Conservation (phyloP, 2,888 invertebrate species). For the Ennomos fuscantarius region DNA sequence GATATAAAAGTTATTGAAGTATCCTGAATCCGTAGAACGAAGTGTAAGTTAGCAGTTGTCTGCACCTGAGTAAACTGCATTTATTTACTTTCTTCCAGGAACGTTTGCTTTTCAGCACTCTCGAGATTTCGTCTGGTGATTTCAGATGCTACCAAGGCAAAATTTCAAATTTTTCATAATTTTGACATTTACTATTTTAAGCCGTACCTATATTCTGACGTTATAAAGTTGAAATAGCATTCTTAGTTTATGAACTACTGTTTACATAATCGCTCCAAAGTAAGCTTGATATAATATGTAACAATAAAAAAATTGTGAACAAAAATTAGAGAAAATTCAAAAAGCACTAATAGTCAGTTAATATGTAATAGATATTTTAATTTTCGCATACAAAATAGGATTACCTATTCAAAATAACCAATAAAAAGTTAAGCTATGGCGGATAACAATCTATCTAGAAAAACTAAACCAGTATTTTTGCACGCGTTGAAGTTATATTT, state of each 20-base stretch:
- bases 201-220: background rate
- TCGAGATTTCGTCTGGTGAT: conserved; percentile 25
- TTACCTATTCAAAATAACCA: background rate
- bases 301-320: too few relatives aligned
- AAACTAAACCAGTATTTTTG: too few relatives aligned
- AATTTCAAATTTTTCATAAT: conserved; percentile 16
- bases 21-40: conserved; percentile 37
- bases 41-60: conserved; percentile 50
- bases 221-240: too few relatives aligned
- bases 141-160: conserved; percentile 19
- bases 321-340: too few relatives aligned
- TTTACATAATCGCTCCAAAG: too few relatives aligned
- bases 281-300: too few relatives aligned
- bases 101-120: conserved; percentile 38
- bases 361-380: too few relatives aligned
- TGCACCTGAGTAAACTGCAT: conserved; percentile 57
- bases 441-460: too few relatives aligned
- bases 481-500: background rate
- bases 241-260: too few relatives aligned
- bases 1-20: conserved; percentile 25
- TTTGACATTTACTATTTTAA: conserved; percentile 1
- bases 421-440: background rate
- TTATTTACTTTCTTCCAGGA: conserved; percentile 45
- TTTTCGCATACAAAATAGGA: conserved; percentile 3
- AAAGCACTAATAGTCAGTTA: too few relatives aligned